Percentiles rank a stretch among this genome's conserved stretches.
phyloP scores from a whole-genome alignment of 2,888 invertebrate species.

The Trachelus troglodyta region DNA sequence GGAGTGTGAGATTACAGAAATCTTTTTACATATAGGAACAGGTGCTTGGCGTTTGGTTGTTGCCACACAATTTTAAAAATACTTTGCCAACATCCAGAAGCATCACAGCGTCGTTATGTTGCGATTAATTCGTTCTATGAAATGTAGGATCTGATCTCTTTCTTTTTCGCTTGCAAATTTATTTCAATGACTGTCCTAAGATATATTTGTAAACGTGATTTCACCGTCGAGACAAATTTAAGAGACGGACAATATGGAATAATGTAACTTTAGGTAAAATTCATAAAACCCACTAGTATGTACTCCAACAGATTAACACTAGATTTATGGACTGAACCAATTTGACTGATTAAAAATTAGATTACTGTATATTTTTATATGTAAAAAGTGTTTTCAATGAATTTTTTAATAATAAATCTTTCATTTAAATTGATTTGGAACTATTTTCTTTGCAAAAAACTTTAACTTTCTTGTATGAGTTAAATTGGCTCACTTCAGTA shows the following conservation, averaged over 20 bases:
- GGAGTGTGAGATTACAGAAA: neutral
- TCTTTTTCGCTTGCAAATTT: neutral
- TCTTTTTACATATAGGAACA: constrained; percentile 1
- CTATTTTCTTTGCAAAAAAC: too few relatives aligned
- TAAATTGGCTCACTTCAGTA: too few relatives aligned
- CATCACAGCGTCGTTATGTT: neutral
- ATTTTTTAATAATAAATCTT: too few relatives aligned
- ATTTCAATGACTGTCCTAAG: neutral
- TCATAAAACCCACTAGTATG: neutral
- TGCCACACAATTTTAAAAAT: neutral
- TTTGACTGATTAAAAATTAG: too few relatives aligned
- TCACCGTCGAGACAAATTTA: neutral
- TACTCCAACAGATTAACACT: neutral
- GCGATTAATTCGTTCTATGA: neutral
- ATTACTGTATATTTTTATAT: too few relatives aligned
- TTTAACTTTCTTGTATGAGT: too few relatives aligned
- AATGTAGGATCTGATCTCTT: neutral
- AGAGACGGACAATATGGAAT: neutral
- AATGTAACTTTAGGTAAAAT: neutral
- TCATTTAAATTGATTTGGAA: too few relatives aligned
- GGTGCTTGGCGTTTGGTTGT: constrained; percentile 1
- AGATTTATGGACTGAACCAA: too few relatives aligned
- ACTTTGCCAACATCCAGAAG: neutral
- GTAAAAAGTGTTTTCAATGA: too few relatives aligned
- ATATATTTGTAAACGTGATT: neutral